A percentile compares a stretch with the other conserved stretches of the same genome.
Conservation (phyloP, 2,888 invertebrate species). For the Podabrus alpinus region DNA sequence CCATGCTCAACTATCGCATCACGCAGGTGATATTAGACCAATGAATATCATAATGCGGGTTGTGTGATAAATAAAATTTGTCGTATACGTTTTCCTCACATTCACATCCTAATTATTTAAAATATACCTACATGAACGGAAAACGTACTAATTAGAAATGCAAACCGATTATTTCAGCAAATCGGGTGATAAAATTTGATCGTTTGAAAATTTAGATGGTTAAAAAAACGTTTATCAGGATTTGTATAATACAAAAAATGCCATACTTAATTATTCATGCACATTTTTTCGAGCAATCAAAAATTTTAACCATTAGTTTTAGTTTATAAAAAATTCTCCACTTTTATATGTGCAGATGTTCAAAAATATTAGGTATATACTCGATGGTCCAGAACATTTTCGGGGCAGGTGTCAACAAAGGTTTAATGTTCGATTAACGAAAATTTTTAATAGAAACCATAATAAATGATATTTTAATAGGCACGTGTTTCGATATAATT, state of each 20-base stretch:
- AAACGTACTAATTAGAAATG: neutral
- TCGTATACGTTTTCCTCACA: slow-evolving; percentile 1
- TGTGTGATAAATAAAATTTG: slow-evolving; percentile 25
- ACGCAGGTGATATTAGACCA: slow-evolving; percentile 25
- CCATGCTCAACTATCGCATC: slow-evolving; percentile 21
- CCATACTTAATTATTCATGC: neutral
- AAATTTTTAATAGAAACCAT: neutral
- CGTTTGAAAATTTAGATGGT: too few relatives aligned
- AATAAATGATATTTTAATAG: neutral
- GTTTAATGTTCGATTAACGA: neutral
- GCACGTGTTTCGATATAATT: neutral
- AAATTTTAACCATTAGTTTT: neutral
- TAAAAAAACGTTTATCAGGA: neutral
- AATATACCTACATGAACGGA: neutral
- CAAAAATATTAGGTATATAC: neutral
- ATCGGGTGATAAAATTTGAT: neutral
- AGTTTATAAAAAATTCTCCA: neutral
- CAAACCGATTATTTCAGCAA: neutral
- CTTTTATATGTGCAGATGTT: neutral
- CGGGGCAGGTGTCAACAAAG: neutral
- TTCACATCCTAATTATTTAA: neutral
- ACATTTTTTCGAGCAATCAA: neutral
- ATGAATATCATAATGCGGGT: slow-evolving; percentile 20
- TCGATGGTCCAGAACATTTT: neutral
- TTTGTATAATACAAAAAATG: neutral